Base-by-base conservation (phyloP, 1,140 invertebrate species). In the Lordiphosa collinella region DNA sequence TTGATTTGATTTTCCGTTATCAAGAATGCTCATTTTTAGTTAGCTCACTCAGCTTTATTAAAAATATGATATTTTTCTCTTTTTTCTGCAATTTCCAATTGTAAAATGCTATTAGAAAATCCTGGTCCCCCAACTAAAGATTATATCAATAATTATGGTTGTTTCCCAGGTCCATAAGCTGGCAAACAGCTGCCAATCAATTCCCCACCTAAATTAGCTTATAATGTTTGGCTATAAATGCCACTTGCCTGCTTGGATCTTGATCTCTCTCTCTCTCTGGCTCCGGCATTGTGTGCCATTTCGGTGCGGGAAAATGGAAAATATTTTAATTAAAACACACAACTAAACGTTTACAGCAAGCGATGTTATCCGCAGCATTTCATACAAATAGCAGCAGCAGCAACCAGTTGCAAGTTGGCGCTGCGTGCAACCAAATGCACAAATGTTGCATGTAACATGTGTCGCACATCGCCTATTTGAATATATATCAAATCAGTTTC, bases 261-360 rank as follows among this genome's bases (percentile, higher is more conserved):
- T 73, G 60, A 75, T 78, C 38, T 29, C 25, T 29, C 25, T 6
- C 54, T 34, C 64, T 46, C 58, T 35, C 41, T 25, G 38, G 47
- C 48, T 22, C n/a, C 34, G 49, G 41, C 47, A 38, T 40, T 64
- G 49, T 65, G 25, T 47, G 44, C 44, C 31, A 47, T 62, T 62
- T 43, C 14, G 38, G 43, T 9, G 41, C 50, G 48, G 52, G 66
- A 67, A 57, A 79, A 76, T 57, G 65, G 59, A 68, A 82, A 84
- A 84, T 84, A 84, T 84, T 84, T 84, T 84, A 84, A 84, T 84
- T 84, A 84, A 84, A 84, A 84, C 67, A 79, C 73, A 84, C 51
- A 73, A 78, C 72, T 78, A 78, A 84, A 78, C 78, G 78, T 84
- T 84, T 78, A 84, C 78, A 78, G 78, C 62, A 78, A 62, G 71